phyloP scores from a whole-genome alignment of 1,140 invertebrate species.

The Battus philenor region DNA sequence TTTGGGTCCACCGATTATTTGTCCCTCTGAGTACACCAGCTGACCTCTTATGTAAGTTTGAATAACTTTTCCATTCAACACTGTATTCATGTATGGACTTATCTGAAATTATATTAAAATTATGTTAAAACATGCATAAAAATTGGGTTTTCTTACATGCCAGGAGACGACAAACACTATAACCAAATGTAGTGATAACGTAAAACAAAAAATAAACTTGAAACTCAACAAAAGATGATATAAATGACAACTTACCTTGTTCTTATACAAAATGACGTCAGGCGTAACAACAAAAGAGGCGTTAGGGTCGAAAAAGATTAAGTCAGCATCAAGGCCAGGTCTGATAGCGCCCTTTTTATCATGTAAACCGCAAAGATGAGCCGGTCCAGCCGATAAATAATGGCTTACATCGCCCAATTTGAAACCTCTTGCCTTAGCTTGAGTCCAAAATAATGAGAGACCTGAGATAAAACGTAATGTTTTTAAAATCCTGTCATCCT shows the following conservation, averaged over 20 bases:
- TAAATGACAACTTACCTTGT: no score
- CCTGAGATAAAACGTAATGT: slow-evolving; percentile 69
- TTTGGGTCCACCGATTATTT: slow-evolving; percentile 45
- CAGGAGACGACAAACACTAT: no score
- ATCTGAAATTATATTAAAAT: slow-evolving; percentile 40
- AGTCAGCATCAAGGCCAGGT: slow-evolving; percentile 82
- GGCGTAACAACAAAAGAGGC: slow-evolving; percentile 75
- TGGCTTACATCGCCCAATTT: slow-evolving; percentile 75
- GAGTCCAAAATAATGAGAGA: slow-evolving; percentile 81
- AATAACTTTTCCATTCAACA: slow-evolving; percentile 71
- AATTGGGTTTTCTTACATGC: no score
- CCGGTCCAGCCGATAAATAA: slow-evolving; percentile 78
- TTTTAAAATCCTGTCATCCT: not conserved
- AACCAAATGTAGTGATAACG: no score
- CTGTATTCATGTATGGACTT: slow-evolving; percentile 73
- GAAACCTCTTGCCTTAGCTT: slow-evolving; percentile 71
- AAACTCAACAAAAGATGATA: no score
- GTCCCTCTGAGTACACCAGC: slow-evolving; percentile 66
- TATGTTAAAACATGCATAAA: no score
- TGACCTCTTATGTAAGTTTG: slow-evolving; percentile 75
- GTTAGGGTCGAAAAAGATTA: slow-evolving; percentile 84
- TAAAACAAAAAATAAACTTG: no score
- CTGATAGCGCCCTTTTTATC: slow-evolving; percentile 78
- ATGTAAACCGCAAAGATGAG: slow-evolving; percentile 77
- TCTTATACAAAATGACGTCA: slow-evolving; percentile 75